These are phyloP conservation scores for Zaprionus gabonicus DNA, from an alignment of 1,140 invertebrate species.

Conservation along the genomic window DNA sequence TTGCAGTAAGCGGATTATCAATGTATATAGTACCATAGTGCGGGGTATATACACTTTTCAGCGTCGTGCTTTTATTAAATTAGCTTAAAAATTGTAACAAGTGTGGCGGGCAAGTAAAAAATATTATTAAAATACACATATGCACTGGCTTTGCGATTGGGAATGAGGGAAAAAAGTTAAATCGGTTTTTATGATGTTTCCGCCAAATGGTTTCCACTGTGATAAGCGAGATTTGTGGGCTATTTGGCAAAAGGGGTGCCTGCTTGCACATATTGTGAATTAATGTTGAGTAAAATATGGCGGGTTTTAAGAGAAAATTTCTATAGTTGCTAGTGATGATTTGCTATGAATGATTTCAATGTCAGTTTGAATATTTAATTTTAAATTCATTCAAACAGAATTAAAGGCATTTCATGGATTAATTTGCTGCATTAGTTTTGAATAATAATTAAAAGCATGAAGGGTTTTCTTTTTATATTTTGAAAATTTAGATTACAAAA, in stretches of 20 bases:
- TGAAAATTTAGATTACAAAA: too few species aligned
- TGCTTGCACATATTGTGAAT: not conserved
- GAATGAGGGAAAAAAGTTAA: conserved; percentile 18
- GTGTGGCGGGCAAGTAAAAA: conserved; percentile 54
- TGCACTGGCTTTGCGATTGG: conserved; percentile 62
- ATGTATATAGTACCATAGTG: conserved; percentile 34
- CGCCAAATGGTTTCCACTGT: conserved; percentile 12
- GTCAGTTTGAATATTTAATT: too few species aligned
- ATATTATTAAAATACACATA: conserved; percentile 45
- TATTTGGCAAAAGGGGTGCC: not conserved
- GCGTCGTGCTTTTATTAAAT: conserved; percentile 51
- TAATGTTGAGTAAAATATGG: not conserved
- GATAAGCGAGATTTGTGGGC: conserved; percentile 4
- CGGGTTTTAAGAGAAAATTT: not conserved
- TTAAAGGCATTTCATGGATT: too few species aligned
- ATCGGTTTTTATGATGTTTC: conserved; percentile 25
- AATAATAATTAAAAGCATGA: too few species aligned
- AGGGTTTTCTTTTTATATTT: too few species aligned
- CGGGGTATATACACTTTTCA: not conserved
- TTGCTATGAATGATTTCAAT: too few species aligned
- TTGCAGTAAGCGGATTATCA: conserved; percentile 74
- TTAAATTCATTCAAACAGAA: too few species aligned
- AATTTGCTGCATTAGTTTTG: too few species aligned
- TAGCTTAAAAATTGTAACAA: conserved; percentile 79
- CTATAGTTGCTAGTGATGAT: not conserved